Conservation (phyloP, 2,888 invertebrate species). For the Calliopum simillimum region DNA sequence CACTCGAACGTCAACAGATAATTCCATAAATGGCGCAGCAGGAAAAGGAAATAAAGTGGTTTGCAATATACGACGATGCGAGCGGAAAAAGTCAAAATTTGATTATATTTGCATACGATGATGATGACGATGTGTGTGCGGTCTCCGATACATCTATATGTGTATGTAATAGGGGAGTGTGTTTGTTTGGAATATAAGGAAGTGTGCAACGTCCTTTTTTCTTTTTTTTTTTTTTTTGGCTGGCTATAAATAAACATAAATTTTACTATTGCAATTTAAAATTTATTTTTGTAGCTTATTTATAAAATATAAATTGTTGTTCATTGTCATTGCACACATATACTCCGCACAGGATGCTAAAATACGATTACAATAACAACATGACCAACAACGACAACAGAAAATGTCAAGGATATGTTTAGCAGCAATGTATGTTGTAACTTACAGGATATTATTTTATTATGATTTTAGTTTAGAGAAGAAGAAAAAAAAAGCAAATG, state of each 20-base stretch:
- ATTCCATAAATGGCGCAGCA: slow-evolving; percentile 37
- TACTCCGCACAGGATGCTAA: slow-evolving; percentile 20
- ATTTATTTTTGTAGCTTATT: slow-evolving; percentile 35
- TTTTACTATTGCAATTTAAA: slow-evolving; percentile 34
- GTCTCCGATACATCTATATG: background rate
- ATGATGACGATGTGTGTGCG: slow-evolving; percentile 5
- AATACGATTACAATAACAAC: background rate
- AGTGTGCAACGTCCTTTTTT: slow-evolving; percentile 12
- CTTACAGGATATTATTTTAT: slow-evolving; percentile 28
- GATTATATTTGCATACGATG: slow-evolving; percentile 40
- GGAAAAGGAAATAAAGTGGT: slow-evolving; percentile 44
- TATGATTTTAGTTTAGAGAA: background rate
- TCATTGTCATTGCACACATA: slow-evolving; percentile 16
- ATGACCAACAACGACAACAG: background rate
- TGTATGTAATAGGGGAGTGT: slow-evolving; percentile 15
- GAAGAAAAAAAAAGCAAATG: no score
- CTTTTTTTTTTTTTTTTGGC: background rate
- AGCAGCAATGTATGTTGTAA: background rate
- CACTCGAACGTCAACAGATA: slow-evolving; percentile 23
- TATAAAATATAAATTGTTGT: slow-evolving; percentile 26
- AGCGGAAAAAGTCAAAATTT: slow-evolving; percentile 41
- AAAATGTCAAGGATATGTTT: slow-evolving; percentile 26
- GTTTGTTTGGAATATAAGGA: slow-evolving; percentile 14
- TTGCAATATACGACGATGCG: slow-evolving; percentile 39
- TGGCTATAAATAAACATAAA: slow-evolving; percentile 38